A percentile compares a stretch with the other conserved stretches of the same genome.
Evolutionary conservation across 2,888 invertebrate species (phyloP).

Genomic region (Teinopalpus imperialis): DNA sequence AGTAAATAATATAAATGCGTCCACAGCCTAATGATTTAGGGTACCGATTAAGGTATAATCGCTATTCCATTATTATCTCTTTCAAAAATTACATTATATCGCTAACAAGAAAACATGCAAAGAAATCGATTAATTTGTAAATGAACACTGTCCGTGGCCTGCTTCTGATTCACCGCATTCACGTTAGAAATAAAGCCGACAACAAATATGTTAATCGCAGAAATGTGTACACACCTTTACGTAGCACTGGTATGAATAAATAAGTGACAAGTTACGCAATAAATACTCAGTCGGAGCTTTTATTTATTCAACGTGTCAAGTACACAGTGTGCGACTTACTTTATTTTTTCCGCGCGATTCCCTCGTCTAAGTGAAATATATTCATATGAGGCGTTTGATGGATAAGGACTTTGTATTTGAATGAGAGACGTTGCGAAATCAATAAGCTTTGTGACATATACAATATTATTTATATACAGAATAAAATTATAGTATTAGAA

Average conservation of each 20-base stretch:
- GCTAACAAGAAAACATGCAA: too few relatives aligned
- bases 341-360: constrained; percentile 19
- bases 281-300: constrained; percentile 4
- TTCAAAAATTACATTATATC: too few relatives aligned
- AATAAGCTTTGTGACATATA: neutral
- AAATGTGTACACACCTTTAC: neutral
- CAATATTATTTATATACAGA: too few relatives aligned
- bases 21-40: too few relatives aligned
- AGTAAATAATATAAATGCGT: too few relatives aligned
- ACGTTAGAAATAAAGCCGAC: too few relatives aligned
- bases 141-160: too few relatives aligned
- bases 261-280: constrained; percentile 11
- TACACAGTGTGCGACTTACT: constrained; percentile 11
- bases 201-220: neutral
- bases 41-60: too few relatives aligned
- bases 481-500: too few relatives aligned
- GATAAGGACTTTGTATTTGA: neutral
- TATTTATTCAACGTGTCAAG: constrained; percentile 24
- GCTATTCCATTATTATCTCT: too few relatives aligned
- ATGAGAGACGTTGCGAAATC: neutral
- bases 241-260: constrained; percentile 12
- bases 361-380: constrained; percentile 13
- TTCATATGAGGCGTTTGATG: constrained; percentile 9
- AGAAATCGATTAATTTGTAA: too few relatives aligned
- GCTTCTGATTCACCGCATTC: too few relatives aligned